Base-by-base conservation (phyloP, 2,888 invertebrate genomes). In the Agapostemon virescens region DNA sequence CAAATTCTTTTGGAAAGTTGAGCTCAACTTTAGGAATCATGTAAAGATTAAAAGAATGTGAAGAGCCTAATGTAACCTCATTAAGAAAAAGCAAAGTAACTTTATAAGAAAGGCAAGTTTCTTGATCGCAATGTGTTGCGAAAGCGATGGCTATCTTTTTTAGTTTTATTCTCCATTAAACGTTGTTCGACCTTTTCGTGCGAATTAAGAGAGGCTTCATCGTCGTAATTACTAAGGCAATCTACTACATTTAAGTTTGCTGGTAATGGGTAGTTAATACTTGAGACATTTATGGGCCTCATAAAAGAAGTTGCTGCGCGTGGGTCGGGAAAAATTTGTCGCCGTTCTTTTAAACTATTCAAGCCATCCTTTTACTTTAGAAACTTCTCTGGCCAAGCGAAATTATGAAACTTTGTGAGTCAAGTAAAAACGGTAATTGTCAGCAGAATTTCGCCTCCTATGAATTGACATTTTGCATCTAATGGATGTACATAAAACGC, bases 221-320 rank as follows among this genome's bases (percentile, higher is more conserved):
- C 38, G 38, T 63, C n/a, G 13, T 61, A 82, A 82, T 78, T 74
- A 69, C 61, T 33, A 2, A 30, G 38, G 68, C 73, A 63, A 82
- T 52, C 23, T 55, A 52, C 36, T 40, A 20, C 26, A 17, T 17
- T 74, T 17, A 40, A 71, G 77, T 74, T 81, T 58, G 42, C 70
- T 13, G 69, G 52, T 78, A 82, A 82, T 61, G 30, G 55, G 6
- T 36, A 73, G n/a, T 82, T 82, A 72, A 69, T 72, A 55, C 52
- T 81, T 63, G 17, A 13, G 49, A 58, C 58, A 1, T 45, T 71
- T 68, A 70, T 52, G 23, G 61, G 49, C 11, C 33, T 33, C 30
- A 4, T n/a, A 1, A 11, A 49, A 23, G 74, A 61, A 66, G 42
- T 72, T 66, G 52, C 26, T 20, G 13, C 0, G n/a, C 33, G n/a